Base-by-base conservation (phyloP, 2,888 invertebrate species). In the Heliconius cydno region DNA sequence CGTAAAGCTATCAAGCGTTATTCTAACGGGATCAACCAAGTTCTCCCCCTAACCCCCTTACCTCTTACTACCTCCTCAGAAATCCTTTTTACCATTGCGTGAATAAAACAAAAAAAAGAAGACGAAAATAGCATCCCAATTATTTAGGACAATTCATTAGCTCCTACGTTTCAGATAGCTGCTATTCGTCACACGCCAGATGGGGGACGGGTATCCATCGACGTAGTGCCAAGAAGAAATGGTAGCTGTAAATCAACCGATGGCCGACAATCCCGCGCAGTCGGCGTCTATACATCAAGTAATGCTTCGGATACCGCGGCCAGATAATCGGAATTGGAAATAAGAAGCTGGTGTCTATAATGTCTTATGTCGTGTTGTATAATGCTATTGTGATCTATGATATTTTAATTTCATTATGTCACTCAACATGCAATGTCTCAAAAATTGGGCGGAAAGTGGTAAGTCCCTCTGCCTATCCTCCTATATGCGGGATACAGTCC, bases 61-160 rank as follows among this genome's bases (percentile, higher is more conserved):
- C 46, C 15, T 22, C 22, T 67, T 5, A 7, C 7, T 30, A 15
- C 9, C 19, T 9, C 30, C 9, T 19, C 19, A 66, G 7, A 66
- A 30, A 57, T 57, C 57, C 22, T 19, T 57, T 57, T 57, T 57
- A 22, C 22, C 22, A 57, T 22, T 30, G 38, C 12, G 3, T n/a
- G 6, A 22, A 68, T 5, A 41, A 13, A 68, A 25, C 6, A 67
- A 1, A 25, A 41, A 25, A n/a, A 70, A 70, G 13, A 25, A 41
- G 13, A 70, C 63, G 25, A 41, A 38, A 70, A 68, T 92, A 93
- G 91, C 91, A 92, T 92, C 92, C 93, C 93, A 94, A 95, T 95
- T 94, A 95, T 94, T 94, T 93, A 91, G 94, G 92, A 94, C 94
- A 94, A 95, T 95, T 95, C 94, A 95, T 95, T 95, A 94, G 92